Base-by-base conservation (phyloP, 2,888 invertebrate species). In the Callimorpha dominula region DNA sequence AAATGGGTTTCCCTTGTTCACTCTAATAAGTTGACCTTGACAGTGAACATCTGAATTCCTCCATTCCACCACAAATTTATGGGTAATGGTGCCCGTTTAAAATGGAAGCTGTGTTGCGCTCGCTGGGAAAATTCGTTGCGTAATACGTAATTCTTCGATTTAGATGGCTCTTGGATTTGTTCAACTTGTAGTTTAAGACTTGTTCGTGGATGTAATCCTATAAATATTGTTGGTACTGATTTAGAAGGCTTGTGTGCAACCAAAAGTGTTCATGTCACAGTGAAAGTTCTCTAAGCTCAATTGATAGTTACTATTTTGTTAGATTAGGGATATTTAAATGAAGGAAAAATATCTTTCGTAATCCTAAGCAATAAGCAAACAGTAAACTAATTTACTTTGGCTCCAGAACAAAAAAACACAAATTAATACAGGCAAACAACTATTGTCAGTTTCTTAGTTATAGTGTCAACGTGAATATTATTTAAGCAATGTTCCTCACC, bases 1-100 rank as follows among this genome's bases (percentile, higher is more conserved):
- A 94, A 94, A 95, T 95, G 95, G 92, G 89, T 94, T 95, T 95
- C 93, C 91, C 94, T 91, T 95, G 95, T 95, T 90, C 85, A 88
- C 83, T 87, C 91, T 91, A 93, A 92, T 92, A 92, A 91, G 93
- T 75, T 77, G 84, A 83, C 84, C 84, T 84, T 84, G 85, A 62
- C 77, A 60, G 49, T 68, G 70, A 75, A 75, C 70, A 72, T 72
- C 67, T 72, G 71, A 75, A 75, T 80, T 80, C 78, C 76, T 74
- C 77, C 77, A 85, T 81, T 80, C 78, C 75, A 78, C 74, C 75
- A 76, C 77, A 62, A 83, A 85, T 84, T 84, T 84, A 84, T 84
- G 71, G 83, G 73, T 77, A 74, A 85, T 79, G 71, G 73, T 64
- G 74, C 42, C 71, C 79, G 75, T 79, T 81, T 85, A 81, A 85